Conservation (phyloP, 2,797 vertebrate species). For the Sebastes flavidus region DNA sequence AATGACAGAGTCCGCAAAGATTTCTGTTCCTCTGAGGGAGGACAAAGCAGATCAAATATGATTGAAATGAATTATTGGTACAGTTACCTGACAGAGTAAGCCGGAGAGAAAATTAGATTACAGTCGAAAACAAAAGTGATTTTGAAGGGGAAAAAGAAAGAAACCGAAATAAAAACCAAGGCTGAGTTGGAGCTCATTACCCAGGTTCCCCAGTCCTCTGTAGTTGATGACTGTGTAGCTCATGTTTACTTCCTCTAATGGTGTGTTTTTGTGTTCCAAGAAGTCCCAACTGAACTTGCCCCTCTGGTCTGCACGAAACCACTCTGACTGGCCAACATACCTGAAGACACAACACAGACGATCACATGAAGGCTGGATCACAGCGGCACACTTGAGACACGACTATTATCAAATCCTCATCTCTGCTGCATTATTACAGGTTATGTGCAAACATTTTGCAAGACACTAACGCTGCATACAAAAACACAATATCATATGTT, state of each 20-base stretch:
- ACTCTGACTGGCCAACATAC: constrained; percentile 81
- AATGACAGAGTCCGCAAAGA: constrained; percentile 80
- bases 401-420: not conserved
- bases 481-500: not conserved
- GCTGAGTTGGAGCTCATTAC: constrained; percentile 64
- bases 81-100: not conserved
- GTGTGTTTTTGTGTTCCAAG: constrained; percentile 49
- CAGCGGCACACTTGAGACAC: not conserved
- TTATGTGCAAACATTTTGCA: not conserved
- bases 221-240: constrained; percentile 82
- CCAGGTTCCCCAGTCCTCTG: constrained; percentile 81
- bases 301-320: constrained; percentile 69
- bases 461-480: not conserved
- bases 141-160: not conserved
- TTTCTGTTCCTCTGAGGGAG: constrained; percentile 73
- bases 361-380: not conserved
- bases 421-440: not conserved
- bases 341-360: constrained; percentile 63
- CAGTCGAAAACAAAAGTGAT: not conserved
- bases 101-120: not conserved
- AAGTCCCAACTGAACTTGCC: constrained; percentile 75
- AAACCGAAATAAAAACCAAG: not conserved
- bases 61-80: not conserved
- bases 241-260: constrained; percentile 85
- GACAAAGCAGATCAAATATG: not conserved